Base-by-base conservation (phyloP, 1,140 invertebrate species). In the Matsumurasca onukii region DNA sequence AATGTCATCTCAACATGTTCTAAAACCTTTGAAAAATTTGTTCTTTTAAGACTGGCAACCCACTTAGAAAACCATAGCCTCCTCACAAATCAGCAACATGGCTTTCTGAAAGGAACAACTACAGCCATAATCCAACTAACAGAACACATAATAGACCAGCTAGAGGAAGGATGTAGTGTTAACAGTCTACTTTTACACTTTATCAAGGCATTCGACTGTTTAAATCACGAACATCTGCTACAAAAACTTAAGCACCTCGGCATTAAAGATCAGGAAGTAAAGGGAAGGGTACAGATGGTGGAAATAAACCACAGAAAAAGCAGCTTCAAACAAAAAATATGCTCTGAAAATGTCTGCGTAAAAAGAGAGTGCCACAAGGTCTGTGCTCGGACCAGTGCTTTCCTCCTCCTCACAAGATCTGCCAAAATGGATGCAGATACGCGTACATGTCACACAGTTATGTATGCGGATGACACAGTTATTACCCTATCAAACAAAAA, bases 331-430 rank as follows among this genome's bases (percentile, higher is more conserved):
- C n/a, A 45, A 9, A 45, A 45, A 45, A 45, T 45, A 45, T 45
- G 39, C 39, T 45, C 39, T 12, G 39, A n/a, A 45, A n/a, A 45
- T 9, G 39, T 12, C 9, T 45, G 39, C 39, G 9, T 45, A 9
- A 45, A 45, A n/a, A n/a, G 39, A 12, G 9, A 12, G n/a, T 45
- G 39, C 9, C 9, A 9, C 9, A 45, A n/a, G 39, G 39, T 12
- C n/a, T n/a, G n/a, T n/a, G n/a, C n/a, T n/a, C n/a, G 39, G 39
- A 45, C n/a, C 39, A 45, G 39, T 45, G 39, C 39, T 45, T n/a
- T 45, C n/a, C 9, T 12, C n/a, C 39, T 45, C 39, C 39, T 45
- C 39, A 45, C 39, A 45, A 45, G 39, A 45, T n/a, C n/a, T 45
- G n/a, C 39, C 39, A 45, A 45, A 45, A 9, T 45, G 39, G 39